These are phyloP conservation scores for Odontamblyopus rebecca DNA, from an alignment of 2,797 vertebrate species.

Conservation along the genomic window DNA sequence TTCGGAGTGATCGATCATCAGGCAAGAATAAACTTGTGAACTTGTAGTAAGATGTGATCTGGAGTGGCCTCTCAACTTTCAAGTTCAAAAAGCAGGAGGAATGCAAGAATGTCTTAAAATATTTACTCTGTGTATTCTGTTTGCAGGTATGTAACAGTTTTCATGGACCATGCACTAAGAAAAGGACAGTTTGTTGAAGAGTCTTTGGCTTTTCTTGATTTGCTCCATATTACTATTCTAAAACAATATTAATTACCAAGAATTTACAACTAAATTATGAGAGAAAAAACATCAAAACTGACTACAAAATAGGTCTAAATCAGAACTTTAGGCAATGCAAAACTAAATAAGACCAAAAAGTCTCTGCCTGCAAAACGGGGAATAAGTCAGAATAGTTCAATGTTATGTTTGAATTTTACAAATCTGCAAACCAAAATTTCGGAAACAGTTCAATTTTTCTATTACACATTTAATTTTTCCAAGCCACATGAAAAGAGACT, in stretches of 20 bases:
- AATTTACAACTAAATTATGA: neutral
- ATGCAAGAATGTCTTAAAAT: conserved; percentile 2
- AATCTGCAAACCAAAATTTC: neutral
- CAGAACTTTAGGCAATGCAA: neutral
- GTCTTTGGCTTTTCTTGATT: neutral
- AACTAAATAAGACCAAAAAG: neutral
- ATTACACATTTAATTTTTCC: conserved; percentile 43
- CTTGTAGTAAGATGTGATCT: neutral
- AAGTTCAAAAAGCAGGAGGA: neutral
- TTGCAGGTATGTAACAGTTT: conserved; percentile 14
- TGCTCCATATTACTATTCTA: neutral
- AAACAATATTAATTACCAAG: neutral
- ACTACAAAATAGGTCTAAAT: neutral
- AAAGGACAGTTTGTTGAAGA: neutral
- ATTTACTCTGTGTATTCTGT: neutral
- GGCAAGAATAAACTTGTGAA: conserved; percentile 49
- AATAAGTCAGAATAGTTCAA: neutral
- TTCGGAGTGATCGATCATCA: conserved; percentile 49
- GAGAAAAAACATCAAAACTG: neutral
- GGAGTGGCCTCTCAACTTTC: conserved; percentile 13
- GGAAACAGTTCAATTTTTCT: no score
- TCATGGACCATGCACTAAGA: conserved; percentile 4
- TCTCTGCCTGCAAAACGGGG: neutral
- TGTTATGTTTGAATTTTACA: neutral
- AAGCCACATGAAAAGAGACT: conserved; percentile 29